Conservation (phyloP, 2,113 vertebrate species). For the Zosterops borbonicus region DNA sequence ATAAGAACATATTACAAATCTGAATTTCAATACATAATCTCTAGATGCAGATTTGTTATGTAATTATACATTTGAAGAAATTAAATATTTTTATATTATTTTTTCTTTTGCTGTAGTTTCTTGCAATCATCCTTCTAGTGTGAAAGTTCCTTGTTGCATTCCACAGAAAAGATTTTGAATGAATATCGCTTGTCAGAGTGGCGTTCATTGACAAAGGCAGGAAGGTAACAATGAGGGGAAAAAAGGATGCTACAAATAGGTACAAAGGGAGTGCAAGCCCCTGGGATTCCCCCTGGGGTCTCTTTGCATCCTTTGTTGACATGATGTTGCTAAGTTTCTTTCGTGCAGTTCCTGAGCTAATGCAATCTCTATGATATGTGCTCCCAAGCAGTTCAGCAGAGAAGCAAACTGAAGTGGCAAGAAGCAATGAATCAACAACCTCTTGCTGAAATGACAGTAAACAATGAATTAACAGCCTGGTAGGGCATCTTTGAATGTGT, state of each 20-base stretch:
- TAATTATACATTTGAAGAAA: conserved; percentile 5
- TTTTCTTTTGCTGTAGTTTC: background rate
- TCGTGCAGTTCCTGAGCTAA: background rate
- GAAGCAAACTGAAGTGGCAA: background rate
- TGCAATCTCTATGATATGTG: background rate
- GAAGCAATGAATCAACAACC: background rate
- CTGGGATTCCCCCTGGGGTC: background rate
- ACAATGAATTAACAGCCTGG: background rate
- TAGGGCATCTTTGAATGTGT: background rate
- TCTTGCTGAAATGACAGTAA: background rate
- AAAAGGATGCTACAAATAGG: background rate
- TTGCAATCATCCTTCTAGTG: background rate
- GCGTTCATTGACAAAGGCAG: background rate
- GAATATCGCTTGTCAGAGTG: background rate
- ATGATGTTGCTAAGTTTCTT: background rate
- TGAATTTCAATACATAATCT: conserved; percentile 7
- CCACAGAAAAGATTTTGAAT: background rate
- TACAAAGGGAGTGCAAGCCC: background rate
- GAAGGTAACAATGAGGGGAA: background rate
- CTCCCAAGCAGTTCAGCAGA: background rate
- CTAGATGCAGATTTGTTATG: background rate
- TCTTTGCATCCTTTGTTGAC: background rate
- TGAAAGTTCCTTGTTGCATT: background rate
- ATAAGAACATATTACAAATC: conserved; percentile 2
- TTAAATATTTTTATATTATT: background rate